These are phyloP conservation scores for Botia kubotai DNA, from an alignment of 2,797 vertebrate species.

Conservation along the genomic window DNA sequence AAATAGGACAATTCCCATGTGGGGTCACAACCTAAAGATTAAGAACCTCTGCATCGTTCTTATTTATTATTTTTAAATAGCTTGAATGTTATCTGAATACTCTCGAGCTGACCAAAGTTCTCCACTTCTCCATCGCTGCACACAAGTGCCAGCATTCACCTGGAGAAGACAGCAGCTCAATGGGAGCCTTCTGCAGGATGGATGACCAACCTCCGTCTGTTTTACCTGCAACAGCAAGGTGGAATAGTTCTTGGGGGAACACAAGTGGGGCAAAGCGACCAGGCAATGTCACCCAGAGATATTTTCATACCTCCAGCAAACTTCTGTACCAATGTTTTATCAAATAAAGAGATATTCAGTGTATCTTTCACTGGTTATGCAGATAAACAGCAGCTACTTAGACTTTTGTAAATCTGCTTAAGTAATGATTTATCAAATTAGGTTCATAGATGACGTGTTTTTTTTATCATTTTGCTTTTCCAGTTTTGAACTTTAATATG, in stretches of 20 bases:
- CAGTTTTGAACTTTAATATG: background rate
- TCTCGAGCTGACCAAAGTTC: background rate
- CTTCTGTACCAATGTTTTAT: conserved; percentile 5
- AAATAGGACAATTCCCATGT: too few species aligned
- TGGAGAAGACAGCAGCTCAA: conserved; percentile 32
- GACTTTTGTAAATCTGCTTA: conserved; percentile 5
- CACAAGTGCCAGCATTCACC: conserved; percentile 36
- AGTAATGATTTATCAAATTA: conserved; percentile 17
- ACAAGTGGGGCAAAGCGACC: conserved; percentile 32
- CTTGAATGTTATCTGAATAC: background rate
- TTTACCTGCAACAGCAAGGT: conserved; percentile 61
- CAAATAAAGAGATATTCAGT: conserved; percentile 1
- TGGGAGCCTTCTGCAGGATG: conserved; percentile 51
- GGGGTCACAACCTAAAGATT: too few species aligned
- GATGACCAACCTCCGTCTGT: conserved; percentile 63
- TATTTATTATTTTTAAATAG: background rate
- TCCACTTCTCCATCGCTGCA: conserved; percentile 16
- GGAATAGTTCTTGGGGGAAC: conserved; percentile 60
- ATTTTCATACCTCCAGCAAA: conserved; percentile 32
- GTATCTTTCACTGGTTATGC: background rate
- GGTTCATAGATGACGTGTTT: background rate
- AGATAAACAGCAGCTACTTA: background rate
- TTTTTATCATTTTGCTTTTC: background rate
- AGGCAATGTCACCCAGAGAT: conserved; percentile 50
- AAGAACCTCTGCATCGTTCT: background rate